Conservation (phyloP, 2,888 invertebrate genomes). For the Drosophila greeni region DNA sequence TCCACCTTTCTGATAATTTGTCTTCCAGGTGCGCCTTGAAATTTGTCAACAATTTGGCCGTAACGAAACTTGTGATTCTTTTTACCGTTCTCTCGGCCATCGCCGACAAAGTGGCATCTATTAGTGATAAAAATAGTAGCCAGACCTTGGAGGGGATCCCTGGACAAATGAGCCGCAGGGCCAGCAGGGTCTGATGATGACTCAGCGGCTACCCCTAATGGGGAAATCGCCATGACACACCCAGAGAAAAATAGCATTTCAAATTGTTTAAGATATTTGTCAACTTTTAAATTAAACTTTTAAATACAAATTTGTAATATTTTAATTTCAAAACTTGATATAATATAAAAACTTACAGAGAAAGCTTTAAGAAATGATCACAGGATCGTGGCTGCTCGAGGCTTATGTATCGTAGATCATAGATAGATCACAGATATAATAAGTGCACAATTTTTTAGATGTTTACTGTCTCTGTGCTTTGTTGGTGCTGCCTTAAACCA, state of each 20-base stretch:
- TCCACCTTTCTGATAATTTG: conserved; percentile 57
- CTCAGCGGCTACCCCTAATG: conserved; percentile 58
- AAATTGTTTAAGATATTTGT: too few species aligned
- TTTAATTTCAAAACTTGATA: neutral
- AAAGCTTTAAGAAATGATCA: too few species aligned
- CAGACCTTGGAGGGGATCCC: conserved; percentile 9
- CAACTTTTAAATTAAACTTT: too few species aligned
- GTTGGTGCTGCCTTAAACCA: neutral
- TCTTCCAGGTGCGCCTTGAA: conserved; percentile 71
- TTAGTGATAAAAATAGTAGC: conserved; percentile 68
- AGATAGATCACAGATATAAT: neutral
- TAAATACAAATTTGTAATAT: too few species aligned
- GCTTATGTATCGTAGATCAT: too few species aligned
- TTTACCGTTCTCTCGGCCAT: conserved; percentile 26
- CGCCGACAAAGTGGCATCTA: conserved; percentile 65
- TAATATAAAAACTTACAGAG: too few species aligned
- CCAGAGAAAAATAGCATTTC: conserved; percentile 1
- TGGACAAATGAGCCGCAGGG: conserved; percentile 54
- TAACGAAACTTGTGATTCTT: conserved; percentile 63
- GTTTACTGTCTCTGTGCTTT: neutral
- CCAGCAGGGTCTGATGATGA: conserved; percentile 60
- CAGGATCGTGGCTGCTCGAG: too few species aligned
- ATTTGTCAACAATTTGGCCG: conserved; percentile 71
- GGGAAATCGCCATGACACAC: conserved; percentile 4
- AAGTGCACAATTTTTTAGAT: neutral